Base-by-base conservation (phyloP, 2,888 invertebrate species). In the Augochlorella aurata region DNA sequence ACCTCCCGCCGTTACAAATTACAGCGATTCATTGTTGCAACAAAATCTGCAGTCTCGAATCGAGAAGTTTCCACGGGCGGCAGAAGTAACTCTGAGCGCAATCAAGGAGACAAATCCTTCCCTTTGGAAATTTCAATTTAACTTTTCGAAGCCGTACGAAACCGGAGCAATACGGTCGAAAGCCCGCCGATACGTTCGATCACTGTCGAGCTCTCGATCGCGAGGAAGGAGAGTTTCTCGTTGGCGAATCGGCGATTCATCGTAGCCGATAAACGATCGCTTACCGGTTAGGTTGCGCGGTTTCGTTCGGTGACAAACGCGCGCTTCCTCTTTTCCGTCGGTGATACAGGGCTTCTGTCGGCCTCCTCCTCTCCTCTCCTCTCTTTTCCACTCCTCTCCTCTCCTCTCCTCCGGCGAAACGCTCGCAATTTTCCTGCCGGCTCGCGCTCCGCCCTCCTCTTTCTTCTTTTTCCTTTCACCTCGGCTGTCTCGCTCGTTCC, bases 201-300 rank as follows among this genome's bases (percentile, higher is more conserved):
- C 29, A 63, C 63, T 54, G 50, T 79, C 69, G 21, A 54, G 50
- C 47, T 8, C 21, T 3, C 45, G 54, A 54, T 47, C 54, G 54
- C 12, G 8, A 2, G 14, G 12, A 49, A 10, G 8, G 1, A 9
- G 14, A n/a, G 14, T 18, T 18, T 21, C 14, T 44, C 65, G 54
- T 21, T 29, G n/a, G n/a, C 18, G 47, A 70, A 67, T 71, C 70
- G 21, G 5, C 65, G 72, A 79, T 79, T 79, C 71, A 54, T 75
- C 61, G 67, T 4, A 8, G 44, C 44, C 67, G 71, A 68, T 67
- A 72, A 71, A 72, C 73, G 73, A 80, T 77, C 68, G 54, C 73
- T 72, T 65, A 44, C 24, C 67, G 77, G 44, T 52, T 45, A 61
- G 50, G 75, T 70, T 70, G 12, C 71, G n/a, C 52, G 38, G 18